These are phyloP conservation scores for Mirza zaza DNA, from an alignment of 2,113 vertebrate species.

Conservation along the genomic window DNA sequence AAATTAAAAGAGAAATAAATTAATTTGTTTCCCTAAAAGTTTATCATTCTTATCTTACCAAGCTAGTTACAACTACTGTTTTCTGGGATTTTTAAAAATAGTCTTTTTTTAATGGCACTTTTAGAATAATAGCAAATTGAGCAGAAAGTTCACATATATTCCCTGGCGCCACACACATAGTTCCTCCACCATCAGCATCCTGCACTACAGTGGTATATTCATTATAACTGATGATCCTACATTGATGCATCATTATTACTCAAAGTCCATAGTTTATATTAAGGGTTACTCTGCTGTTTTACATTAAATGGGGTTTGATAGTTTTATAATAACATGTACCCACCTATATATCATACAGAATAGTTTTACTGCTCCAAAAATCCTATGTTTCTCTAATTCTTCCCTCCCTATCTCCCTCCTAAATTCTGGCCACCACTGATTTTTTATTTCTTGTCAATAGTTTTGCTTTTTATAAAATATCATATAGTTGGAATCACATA, in stretches of 20 bases:
- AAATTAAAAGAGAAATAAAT: neutral
- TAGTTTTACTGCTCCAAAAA: too few relatives aligned
- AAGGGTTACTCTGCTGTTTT: neutral
- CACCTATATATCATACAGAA: neutral
- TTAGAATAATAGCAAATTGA: neutral
- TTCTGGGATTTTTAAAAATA: neutral
- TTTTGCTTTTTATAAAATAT: neutral
- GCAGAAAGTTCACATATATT: neutral
- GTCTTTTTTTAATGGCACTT: neutral
- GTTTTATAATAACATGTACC: neutral
- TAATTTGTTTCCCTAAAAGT: neutral
- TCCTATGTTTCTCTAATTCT: neutral
- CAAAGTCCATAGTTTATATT: neutral
- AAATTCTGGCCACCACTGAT: neutral
- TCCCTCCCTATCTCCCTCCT: neutral
- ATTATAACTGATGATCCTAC: neutral
- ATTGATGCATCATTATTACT: neutral
- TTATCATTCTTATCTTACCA: neutral
- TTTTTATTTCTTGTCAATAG: neutral
- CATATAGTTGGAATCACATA: neutral
- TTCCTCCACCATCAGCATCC: neutral
- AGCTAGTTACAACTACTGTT: neutral
- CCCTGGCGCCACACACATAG: fast-evolving
- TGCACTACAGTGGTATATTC: neutral
- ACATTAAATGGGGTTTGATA: neutral